Evolutionary conservation across 1,140 invertebrate species (phyloP), one percentile per base, ranked within the genome.

Genomic region (Drosophila pallidifrons): DNA sequence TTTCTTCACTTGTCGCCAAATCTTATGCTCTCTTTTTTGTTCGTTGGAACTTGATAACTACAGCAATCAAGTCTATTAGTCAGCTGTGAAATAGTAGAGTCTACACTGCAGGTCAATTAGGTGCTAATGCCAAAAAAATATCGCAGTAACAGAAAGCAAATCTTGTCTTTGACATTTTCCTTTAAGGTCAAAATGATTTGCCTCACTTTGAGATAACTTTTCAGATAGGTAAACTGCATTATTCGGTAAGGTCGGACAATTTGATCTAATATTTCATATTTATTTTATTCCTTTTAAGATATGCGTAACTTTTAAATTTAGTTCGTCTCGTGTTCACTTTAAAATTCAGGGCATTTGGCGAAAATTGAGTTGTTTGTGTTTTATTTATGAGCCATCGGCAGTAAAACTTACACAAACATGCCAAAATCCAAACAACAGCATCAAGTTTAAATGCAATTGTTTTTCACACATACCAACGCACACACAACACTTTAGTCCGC

Each of bases 371-470:
- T 87, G 83, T 88, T 87, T 74, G 67, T 68, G 30, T 79, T 80
- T 88, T 88, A 87, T 87, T 88, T 88, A 87, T 88, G 79, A 64
- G 67, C 55, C 66, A 76, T 52, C 64, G 58, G 57, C 72, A 60
- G 72, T 66, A 59, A 65, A 82, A 86, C 41, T 79, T 67, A 45
- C 67, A 43, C 71, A 78, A 64, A 64, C 66, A 63, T 52, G 74
- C 77, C 83, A 83, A 80, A 82, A 87, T 83, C 83, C 83, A 87
- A 88, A 87, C 77, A 87, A 76, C 81, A 66, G 77, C 81, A 77
- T 83, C 80, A 77, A 88, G 83, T 89, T 88, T 83, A 88, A 88
- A 88, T 88, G 81, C 77, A 75, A 88, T 88, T 88, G 83, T 88
- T 88, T 88, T 82, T 28, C 38, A 52, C 35, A 32, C 20, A 49